phyloP scores from a whole-genome alignment of 2,113 vertebrate genomes.

The Pygathrix nemaeus region DNA sequence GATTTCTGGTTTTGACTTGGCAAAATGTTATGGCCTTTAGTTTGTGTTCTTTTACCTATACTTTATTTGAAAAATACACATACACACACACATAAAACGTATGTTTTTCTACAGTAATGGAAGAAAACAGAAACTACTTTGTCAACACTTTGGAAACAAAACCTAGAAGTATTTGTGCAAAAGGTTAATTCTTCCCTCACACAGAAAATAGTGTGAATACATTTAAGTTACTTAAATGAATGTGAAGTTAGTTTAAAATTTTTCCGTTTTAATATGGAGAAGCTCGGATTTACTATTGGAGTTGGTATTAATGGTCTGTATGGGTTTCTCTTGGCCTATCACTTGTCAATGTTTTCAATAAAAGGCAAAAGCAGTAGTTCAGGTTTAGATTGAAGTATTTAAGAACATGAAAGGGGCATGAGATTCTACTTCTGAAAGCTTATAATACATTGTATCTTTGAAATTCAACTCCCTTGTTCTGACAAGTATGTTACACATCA shows the following conservation, averaged over 20 bases:
- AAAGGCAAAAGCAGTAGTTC: not conserved
- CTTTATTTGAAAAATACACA: not conserved
- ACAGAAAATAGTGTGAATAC: not conserved
- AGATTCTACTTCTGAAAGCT: not conserved
- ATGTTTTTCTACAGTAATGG: not conserved
- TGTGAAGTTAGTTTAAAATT: not conserved
- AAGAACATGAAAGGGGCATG: conserved; percentile 21
- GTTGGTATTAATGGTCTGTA: not conserved
- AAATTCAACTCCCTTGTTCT: conserved; percentile 21
- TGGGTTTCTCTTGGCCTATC: conserved; percentile 18
- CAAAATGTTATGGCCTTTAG: not conserved
- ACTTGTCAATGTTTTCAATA: conserved; percentile 25
- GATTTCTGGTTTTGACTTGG: not conserved
- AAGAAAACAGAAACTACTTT: conserved; percentile 10
- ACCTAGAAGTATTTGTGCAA: not conserved
- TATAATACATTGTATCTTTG: not conserved
- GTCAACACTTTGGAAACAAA: conserved; percentile 33
- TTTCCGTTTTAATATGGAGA: not conserved
- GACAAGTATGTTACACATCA: not conserved
- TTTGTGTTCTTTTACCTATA: conserved; percentile 1
- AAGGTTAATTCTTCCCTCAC: not conserved
- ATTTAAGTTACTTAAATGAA: conserved; percentile 22
- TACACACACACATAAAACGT: not conserved
- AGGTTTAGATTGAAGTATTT: not conserved
- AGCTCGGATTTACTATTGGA: not conserved